phyloP scores from a whole-genome alignment of 2,797 vertebrate genomes.

The Dryobates pubescens region DNA sequence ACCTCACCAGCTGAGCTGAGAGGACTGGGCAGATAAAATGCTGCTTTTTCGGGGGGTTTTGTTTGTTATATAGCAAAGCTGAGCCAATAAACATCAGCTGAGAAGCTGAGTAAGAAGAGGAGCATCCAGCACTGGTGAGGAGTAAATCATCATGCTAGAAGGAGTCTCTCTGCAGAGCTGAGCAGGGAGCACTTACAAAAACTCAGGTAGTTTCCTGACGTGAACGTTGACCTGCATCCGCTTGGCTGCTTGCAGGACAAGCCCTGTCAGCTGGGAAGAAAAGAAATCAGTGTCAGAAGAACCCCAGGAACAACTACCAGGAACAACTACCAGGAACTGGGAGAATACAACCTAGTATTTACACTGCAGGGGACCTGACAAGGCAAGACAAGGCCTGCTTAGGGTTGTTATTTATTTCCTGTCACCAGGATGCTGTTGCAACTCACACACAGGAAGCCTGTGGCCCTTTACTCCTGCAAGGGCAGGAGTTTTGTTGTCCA shows the following conservation, averaged over 20 bases:
- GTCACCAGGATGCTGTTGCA: neutral
- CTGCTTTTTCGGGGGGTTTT: neutral
- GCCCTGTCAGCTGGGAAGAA: constrained; percentile 87
- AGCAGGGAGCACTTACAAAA: constrained; percentile 81
- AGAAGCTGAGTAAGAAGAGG: neutral
- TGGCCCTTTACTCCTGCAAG: no score
- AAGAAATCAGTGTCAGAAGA: neutral
- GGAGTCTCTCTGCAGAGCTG: neutral
- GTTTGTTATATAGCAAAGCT: neutral
- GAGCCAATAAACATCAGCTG: neutral
- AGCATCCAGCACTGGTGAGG: neutral
- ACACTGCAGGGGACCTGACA: neutral
- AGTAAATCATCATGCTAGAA: neutral
- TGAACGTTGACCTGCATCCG: constrained; percentile 90
- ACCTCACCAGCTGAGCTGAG: neutral
- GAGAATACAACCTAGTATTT: neutral
- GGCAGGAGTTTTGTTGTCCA: no score
- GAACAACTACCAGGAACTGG: neutral
- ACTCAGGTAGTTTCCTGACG: constrained; percentile 80
- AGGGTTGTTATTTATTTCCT: neutral
- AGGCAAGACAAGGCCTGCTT: neutral
- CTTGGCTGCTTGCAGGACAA: constrained; percentile 88
- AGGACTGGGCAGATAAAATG: neutral
- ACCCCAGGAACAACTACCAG: neutral
- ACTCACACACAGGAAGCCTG: neutral